A percentile compares a stretch with the other conserved stretches of the same genome.
Evolutionary conservation across 2,113 vertebrate species (phyloP).

Genomic region (Cephalopholis sonnerati): DNA sequence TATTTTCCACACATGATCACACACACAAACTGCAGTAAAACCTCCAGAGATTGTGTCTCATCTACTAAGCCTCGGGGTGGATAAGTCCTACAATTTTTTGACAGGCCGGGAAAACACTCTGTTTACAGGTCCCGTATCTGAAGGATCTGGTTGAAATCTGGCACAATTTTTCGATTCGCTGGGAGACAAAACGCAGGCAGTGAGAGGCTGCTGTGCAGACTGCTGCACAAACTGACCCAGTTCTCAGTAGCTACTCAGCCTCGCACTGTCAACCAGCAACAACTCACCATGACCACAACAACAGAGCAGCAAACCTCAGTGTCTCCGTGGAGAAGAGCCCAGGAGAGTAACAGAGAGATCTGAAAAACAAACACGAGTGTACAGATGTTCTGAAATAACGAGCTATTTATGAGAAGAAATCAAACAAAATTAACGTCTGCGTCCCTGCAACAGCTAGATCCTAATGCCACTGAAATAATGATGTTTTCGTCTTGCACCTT

Average conservation of each 20-base stretch:
- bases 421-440: constrained; percentile 3
- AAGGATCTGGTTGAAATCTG: constrained; percentile 64
- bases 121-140: constrained; percentile 61
- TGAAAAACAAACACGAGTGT: constrained; percentile 41
- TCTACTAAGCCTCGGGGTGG: constrained; percentile 51
- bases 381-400: constrained; percentile 51
- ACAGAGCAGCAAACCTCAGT: constrained; percentile 52
- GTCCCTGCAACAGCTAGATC: neutral
- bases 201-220: constrained; percentile 57
- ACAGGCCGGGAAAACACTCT: constrained; percentile 50
- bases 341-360: constrained; percentile 49
- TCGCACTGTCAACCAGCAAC: constrained; percentile 62
- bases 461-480: neutral
- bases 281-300: constrained; percentile 70
- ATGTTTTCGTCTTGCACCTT: neutral
- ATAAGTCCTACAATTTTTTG: constrained; percentile 44
- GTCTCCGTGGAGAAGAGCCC: constrained; percentile 46
- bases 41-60: constrained; percentile 46
- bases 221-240: constrained; percentile 73
- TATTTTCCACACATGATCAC: constrained; percentile 43
- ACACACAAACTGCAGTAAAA: constrained; percentile 33
- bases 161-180: constrained; percentile 43
- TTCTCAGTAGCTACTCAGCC: constrained; percentile 63
- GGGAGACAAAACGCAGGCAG: constrained; percentile 57
- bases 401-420: constrained; percentile 13